Percentiles rank a stretch among this genome's conserved stretches.
Evolutionary conservation across 1,140 invertebrate species (phyloP).

Genomic region (Drosophila equinoxialis): DNA sequence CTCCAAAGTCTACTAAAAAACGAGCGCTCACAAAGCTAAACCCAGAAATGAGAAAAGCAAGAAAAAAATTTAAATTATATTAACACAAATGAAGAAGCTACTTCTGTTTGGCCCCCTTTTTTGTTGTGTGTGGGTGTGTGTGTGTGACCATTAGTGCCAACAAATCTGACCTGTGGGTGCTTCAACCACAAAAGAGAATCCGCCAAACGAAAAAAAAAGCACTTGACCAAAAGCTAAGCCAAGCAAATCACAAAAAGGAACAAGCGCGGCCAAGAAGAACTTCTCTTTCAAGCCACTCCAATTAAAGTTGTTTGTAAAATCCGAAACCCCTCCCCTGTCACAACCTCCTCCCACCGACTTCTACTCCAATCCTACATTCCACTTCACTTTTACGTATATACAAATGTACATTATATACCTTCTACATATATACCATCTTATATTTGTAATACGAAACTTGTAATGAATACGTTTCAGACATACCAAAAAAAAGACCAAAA

Average conservation of each 20-base stretch:
- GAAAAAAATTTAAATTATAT: constrained; percentile 73
- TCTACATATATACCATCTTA: not conserved
- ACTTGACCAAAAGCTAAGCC: constrained; percentile 35
- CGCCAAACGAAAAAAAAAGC: constrained; percentile 39
- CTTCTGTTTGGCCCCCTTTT: constrained; percentile 16
- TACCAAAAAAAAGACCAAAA: constrained; percentile 33
- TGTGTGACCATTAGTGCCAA: constrained; percentile 48
- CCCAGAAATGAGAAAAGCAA: constrained; percentile 25
- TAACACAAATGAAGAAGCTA: constrained; percentile 56
- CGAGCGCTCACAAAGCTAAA: constrained; percentile 22
- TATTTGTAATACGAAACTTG: constrained; percentile 60
- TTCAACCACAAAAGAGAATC: constrained; percentile 44
- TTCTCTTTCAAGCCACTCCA: constrained; percentile 68
- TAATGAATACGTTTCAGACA: constrained; percentile 70
- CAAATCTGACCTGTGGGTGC: constrained; percentile 30
- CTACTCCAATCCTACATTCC: constrained; percentile 6
- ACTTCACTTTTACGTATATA: not conserved
- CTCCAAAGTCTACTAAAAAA: constrained; percentile 71
- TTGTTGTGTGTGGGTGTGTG: constrained; percentile 12
- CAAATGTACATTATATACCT: not conserved
- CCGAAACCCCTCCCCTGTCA: not conserved
- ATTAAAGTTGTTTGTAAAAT: constrained; percentile 59
- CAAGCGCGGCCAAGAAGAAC: constrained; percentile 9
- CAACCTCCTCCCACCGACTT: not conserved
- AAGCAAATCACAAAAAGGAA: constrained; percentile 25